These are phyloP conservation scores for Parnassius mnemosyne DNA, from an alignment of 2,888 invertebrate genomes.

Conservation along the genomic window DNA sequence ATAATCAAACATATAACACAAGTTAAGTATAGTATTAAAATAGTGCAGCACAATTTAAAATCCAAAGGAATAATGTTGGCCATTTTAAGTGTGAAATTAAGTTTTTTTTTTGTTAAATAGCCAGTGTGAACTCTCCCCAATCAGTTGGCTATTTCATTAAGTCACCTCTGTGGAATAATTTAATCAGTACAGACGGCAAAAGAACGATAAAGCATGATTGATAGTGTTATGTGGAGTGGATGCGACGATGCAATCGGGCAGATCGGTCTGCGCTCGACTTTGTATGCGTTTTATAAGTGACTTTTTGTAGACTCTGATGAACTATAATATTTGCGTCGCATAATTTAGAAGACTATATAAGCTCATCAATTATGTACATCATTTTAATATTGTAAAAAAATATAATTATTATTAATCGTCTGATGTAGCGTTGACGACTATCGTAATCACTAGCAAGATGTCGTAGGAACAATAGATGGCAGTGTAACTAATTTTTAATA, in stretches of 20 bases:
- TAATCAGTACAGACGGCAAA: constrained; percentile 73
- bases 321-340: constrained; percentile 3
- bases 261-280: constrained; percentile 30
- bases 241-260: constrained; percentile 40
- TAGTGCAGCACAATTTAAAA: not conserved
- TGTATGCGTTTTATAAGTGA: constrained; percentile 26
- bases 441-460: too few relatives aligned
- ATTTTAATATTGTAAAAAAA: too few relatives aligned
- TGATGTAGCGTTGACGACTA: too few relatives aligned
- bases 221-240: constrained; percentile 50
- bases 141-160: constrained; percentile 65
- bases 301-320: constrained; percentile 15
- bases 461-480: too few relatives aligned
- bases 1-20: too few relatives aligned
- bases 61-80: not conserved
- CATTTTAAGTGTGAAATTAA: not conserved
- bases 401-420: too few relatives aligned
- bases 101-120: not conserved
- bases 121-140: constrained; percentile 44
- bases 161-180: constrained; percentile 71
- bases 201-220: constrained; percentile 76
- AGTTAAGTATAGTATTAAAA: too few relatives aligned
- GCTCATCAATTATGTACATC: too few relatives aligned
- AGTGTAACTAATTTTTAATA: too few relatives aligned
- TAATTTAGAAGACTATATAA: too few relatives aligned